Evolutionary conservation across 2,797 vertebrate genomes (phyloP).

Genomic region (Diglossa cyanea): DNA sequence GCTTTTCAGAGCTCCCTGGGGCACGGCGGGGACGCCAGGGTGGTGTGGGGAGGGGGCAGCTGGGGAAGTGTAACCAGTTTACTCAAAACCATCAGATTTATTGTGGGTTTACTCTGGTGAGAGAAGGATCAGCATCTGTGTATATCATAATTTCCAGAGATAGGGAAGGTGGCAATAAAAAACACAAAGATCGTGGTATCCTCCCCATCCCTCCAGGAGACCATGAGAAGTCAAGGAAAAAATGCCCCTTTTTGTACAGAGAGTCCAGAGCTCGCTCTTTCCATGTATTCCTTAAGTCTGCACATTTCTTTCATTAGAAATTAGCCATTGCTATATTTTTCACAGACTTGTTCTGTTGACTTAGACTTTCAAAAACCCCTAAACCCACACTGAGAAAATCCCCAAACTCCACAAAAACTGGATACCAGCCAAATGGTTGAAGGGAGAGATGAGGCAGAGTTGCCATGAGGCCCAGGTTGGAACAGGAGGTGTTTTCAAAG

Average conservation of each 20-base stretch:
- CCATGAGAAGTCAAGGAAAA: background rate
- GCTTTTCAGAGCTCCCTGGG: background rate
- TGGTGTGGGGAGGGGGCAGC: background rate
- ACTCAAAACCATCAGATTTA: background rate
- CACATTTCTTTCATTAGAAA: background rate
- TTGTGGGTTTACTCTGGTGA: background rate
- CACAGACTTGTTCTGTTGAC: background rate
- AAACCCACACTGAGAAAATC: background rate
- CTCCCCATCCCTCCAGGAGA: background rate
- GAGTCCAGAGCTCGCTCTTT: background rate
- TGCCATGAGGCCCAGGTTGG: accelerated
- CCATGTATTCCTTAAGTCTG: background rate
- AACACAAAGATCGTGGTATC: accelerated
- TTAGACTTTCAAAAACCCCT: background rate
- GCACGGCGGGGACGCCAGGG: accelerated
- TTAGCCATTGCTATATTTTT: background rate
- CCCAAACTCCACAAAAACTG: accelerated
- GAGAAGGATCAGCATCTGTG: background rate
- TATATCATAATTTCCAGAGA: background rate
- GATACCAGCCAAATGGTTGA: background rate
- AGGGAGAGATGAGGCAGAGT: background rate
- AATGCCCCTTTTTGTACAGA: accelerated
- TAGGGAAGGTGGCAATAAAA: background rate
- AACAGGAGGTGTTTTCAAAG: background rate
- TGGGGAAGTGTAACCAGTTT: background rate